These are phyloP conservation scores for Nebria brevicollis DNA, from an alignment of 2,888 invertebrate genomes.

Conservation along the genomic window DNA sequence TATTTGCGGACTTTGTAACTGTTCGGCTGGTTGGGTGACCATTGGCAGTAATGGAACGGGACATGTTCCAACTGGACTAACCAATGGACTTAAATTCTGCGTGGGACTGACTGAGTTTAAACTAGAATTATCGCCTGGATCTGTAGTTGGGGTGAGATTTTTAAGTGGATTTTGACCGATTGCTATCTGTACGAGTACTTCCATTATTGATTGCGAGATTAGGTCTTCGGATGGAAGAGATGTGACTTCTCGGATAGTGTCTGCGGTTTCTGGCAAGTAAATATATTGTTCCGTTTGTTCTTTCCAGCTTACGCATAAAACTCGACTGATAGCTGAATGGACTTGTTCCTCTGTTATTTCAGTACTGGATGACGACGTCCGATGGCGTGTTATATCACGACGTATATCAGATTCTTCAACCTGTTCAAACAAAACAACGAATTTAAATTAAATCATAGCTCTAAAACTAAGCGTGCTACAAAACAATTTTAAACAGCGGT, in stretches of 20 bases:
- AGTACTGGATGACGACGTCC: conserved; percentile 61
- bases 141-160: conserved; percentile 54
- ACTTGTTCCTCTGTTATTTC: conserved; percentile 75
- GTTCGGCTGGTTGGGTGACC: conserved; percentile 7
- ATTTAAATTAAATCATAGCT: too few relatives aligned
- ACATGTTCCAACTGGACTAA: conserved; percentile 56
- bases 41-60: conserved; percentile 56
- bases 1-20: conserved; percentile 51
- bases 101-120: conserved; percentile 60
- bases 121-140: conserved; percentile 61
- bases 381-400: conserved; percentile 61
- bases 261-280: conserved; percentile 64
- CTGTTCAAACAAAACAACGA: conserved; percentile 48
- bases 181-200: conserved; percentile 66
- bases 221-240: conserved; percentile 67
- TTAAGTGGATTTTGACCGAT: conserved; percentile 60
- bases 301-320: conserved; percentile 78
- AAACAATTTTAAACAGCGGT: too few relatives aligned
- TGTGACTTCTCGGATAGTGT: conserved; percentile 64
- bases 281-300: conserved; percentile 62
- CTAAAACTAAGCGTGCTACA: too few relatives aligned
- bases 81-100: conserved; percentile 60
- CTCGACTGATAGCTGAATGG: conserved; percentile 71
- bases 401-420: conserved; percentile 69
- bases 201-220: conserved; percentile 74